Base-by-base conservation (phyloP, 2,797 vertebrate genomes). In the Decapterus maruadsi region DNA sequence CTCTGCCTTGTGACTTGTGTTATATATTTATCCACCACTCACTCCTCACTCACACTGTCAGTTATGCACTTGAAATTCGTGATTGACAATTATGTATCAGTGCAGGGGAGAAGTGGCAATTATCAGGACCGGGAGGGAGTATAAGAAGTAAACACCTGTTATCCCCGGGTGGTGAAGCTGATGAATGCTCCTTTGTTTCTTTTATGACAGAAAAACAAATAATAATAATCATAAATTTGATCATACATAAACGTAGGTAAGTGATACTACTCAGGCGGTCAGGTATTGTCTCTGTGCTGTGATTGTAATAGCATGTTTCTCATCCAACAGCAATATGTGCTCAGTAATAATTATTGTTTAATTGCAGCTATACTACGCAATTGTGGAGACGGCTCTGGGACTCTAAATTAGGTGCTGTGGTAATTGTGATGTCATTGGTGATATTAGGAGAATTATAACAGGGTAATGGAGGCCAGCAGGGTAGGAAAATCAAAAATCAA, bases 281-380 rank as follows among this genome's bases (percentile, higher is more conserved):
- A 45, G 54, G 45, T 63, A 50, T 57, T 29, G 43, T 16, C 31
- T 45, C 43, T 42, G n/a, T 13, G 54, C 19, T 71, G 31, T 19
- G 8, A 60, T 45, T 16, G 2, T 8, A 31, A 43, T 62, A 38
- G 64, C 38, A 36, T 22, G 38, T 63, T 59, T 38, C 5, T 50
- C 17, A 57, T 53, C 22, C 45, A 51, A 53, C 17, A 50, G 51
- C 7, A 16, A 66, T 9, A 2, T 60, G 50, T 40, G 46, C 50
- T 71, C 26, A 51, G 16, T 62, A 42, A 26, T 72, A 56, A 77
- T 48, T 65, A 45, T 48, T 69, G 66, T 50, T 19, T 68, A 70
- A 75, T 54, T 77, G 58, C 59, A 66, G n/a, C 26, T 60, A 8
- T 7, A 55, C 31, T 20, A 36, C 68, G 56, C 22, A 29, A 40